Evolutionary conservation across 2,888 invertebrate genomes (phyloP).

Genomic region (Scaptomyza flava): DNA sequence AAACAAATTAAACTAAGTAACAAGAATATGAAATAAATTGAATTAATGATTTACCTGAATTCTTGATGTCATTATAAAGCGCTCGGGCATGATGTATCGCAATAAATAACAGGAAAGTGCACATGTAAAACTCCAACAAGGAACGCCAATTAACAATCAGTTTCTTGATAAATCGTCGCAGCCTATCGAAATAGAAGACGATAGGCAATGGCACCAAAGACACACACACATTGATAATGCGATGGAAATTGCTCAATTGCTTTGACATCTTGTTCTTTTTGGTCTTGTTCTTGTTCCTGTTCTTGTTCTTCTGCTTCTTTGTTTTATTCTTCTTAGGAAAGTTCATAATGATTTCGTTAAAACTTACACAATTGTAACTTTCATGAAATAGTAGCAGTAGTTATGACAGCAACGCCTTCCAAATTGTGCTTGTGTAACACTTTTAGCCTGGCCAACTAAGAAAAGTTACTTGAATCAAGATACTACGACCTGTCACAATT

Average conservation of each 20-base stretch:
- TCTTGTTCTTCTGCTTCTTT: not conserved
- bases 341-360: constrained; percentile 18
- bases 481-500: not conserved
- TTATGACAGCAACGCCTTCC: not conserved
- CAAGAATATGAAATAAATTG: not conserved
- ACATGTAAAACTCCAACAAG: constrained; percentile 22
- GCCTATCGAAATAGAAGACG: not conserved
- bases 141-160: constrained; percentile 15
- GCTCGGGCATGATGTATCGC: not conserved
- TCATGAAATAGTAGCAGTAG: not conserved
- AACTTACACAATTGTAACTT: constrained; percentile 26
- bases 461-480: not conserved
- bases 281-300: not conserved
- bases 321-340: not conserved
- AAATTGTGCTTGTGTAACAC: not conserved
- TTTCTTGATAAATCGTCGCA: constrained; percentile 21
- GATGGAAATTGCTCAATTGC: constrained; percentile 29
- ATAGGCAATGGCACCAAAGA: constrained; percentile 11
- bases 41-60: too few species aligned
- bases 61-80: not conserved
- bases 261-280: not conserved
- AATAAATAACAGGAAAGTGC: not conserved
- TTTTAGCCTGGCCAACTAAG: not conserved
- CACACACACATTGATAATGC: constrained; percentile 18
- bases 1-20: constrained; percentile 32